Conservation (phyloP, 2,797 vertebrate genomes). For the Pipistrellus pipistrellus region DNA sequence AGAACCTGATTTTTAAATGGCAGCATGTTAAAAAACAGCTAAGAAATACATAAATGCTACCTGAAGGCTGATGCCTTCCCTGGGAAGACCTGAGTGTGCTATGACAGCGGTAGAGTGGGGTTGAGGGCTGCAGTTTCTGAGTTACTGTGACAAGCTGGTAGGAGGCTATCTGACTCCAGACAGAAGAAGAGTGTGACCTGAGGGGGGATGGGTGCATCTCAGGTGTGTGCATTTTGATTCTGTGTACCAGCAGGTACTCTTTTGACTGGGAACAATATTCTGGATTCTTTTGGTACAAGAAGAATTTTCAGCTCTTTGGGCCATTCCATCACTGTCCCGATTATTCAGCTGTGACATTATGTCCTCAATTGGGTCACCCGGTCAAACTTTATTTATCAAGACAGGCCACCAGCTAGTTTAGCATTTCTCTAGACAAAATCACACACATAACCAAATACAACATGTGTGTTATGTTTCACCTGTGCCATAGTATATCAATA, state of each 20-base stretch:
- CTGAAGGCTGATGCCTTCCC: neutral
- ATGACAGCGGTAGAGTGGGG: neutral
- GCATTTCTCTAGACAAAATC: constrained; percentile 35
- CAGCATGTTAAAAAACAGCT: neutral
- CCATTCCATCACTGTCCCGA: neutral
- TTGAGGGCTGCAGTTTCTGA: neutral
- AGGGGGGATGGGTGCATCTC: neutral
- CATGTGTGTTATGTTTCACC: neutral
- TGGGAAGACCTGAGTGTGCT: neutral
- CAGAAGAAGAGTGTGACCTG: neutral
- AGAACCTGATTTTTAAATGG: neutral
- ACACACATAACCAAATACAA: neutral
- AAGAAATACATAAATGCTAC: neutral
- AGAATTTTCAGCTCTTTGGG: neutral
- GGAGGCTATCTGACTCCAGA: neutral
- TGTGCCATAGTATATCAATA: neutral
- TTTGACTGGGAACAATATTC: neutral
- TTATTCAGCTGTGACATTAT: neutral
- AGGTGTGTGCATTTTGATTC: neutral
- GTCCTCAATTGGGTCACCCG: neutral
- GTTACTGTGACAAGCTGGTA: neutral
- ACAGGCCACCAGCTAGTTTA: neutral
- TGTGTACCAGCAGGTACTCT: neutral
- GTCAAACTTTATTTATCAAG: constrained; percentile 20
- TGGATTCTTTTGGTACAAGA: neutral